These are phyloP conservation scores for Prosapia bicincta DNA, from an alignment of 2,888 invertebrate species.

Conservation along the genomic window DNA sequence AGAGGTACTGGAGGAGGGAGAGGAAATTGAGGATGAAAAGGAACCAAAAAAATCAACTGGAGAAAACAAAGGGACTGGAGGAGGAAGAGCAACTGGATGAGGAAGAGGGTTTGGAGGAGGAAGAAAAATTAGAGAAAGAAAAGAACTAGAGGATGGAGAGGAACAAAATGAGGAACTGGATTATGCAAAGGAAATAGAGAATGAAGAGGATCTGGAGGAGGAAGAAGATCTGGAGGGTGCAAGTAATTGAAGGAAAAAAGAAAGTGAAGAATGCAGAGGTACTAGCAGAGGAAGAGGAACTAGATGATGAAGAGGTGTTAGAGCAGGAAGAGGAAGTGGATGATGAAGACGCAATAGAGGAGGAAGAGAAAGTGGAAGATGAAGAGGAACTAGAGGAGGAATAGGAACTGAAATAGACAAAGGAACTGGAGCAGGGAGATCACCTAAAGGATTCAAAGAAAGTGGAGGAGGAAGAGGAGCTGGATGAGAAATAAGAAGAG, in stretches of 20 bases:
- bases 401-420: not conserved
- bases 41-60: not conserved
- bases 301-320: too few species aligned
- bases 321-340: not conserved
- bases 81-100: not conserved
- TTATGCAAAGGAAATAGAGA: not conserved
- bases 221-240: not conserved
- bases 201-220: not conserved
- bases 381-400: too few species aligned
- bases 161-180: not conserved
- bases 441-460: not conserved
- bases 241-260: not conserved
- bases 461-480: not conserved
- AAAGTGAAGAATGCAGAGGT: not conserved
- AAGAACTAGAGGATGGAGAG: too few species aligned
- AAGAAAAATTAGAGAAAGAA: too few species aligned
- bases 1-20: not conserved
- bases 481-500: not conserved
- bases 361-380: not conserved
- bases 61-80: not conserved
- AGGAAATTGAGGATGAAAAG: not conserved
- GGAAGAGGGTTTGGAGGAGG: too few species aligned
- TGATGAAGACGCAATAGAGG: not conserved
- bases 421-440: not conserved
- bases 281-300: not conserved